Evolutionary conservation across 2,888 invertebrate genomes (phyloP).

Genomic region (Drosophila nigritarsus): DNA sequence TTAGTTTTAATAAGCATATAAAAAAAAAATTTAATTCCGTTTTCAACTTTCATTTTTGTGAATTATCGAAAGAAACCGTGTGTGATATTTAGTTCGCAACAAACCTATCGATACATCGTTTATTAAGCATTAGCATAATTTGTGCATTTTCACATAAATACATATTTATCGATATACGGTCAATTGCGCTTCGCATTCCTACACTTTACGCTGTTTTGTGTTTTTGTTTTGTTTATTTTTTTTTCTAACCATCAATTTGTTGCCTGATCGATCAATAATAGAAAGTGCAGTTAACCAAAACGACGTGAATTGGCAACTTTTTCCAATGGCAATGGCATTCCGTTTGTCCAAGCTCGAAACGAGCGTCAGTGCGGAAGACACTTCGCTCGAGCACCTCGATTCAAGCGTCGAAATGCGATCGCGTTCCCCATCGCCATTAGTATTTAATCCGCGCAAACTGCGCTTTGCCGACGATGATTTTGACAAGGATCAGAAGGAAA

Average conservation of each 20-base stretch:
- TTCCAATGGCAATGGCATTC: slow-evolving; percentile 73
- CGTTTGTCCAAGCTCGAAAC: slow-evolving; percentile 68
- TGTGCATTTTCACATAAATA: no score
- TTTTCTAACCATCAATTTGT: slow-evolving; percentile 34
- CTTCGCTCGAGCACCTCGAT: slow-evolving; percentile 72
- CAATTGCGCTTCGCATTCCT: slow-evolving; percentile 61
- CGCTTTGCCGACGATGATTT: slow-evolving; percentile 82
- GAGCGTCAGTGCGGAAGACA: slow-evolving; percentile 61
- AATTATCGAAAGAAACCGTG: slow-evolving; percentile 14
- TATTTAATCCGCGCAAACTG: slow-evolving; percentile 83
- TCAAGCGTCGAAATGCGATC: slow-evolving; percentile 81
- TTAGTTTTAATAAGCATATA: neutral
- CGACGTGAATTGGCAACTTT: slow-evolving; percentile 7
- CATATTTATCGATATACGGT: slow-evolving; percentile 40
- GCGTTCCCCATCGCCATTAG: slow-evolving; percentile 77
- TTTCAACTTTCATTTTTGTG: neutral
- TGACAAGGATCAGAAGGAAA: slow-evolving; percentile 69
- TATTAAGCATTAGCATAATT: neutral
- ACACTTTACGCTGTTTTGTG: slow-evolving; percentile 47
- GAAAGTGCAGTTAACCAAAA: slow-evolving; percentile 13
- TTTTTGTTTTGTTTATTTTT: slow-evolving; percentile 64
- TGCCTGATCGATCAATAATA: slow-evolving; percentile 5
- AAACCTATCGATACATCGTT: slow-evolving; percentile 6
- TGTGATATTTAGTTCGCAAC: neutral
- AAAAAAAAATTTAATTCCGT: neutral